Conservation (phyloP, 2,113 vertebrate species). For the Microtus richardsoni region DNA sequence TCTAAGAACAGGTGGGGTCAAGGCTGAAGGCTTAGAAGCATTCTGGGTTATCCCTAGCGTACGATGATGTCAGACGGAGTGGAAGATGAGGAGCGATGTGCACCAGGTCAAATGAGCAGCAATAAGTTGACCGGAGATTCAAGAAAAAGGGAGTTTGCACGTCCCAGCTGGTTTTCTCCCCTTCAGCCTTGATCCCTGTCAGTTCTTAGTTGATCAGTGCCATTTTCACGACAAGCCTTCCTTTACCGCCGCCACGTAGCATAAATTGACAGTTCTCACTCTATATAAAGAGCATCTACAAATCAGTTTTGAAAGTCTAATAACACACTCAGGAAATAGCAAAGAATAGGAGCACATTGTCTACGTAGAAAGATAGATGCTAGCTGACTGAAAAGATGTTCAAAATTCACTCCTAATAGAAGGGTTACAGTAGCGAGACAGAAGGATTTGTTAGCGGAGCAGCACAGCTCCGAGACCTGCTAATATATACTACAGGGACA, state of each 20-base stretch:
- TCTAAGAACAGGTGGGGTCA: neutral
- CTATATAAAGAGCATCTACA: neutral
- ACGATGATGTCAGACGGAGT: neutral
- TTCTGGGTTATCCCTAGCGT: neutral
- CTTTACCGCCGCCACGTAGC: neutral
- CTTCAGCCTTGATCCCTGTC: neutral
- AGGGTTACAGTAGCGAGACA: neutral
- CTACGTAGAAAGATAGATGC: conserved; percentile 13
- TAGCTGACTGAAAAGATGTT: neutral
- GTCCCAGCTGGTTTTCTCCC: neutral
- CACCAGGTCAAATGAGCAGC: neutral
- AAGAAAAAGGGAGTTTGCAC: neutral
- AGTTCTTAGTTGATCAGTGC: neutral
- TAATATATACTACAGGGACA: neutral
- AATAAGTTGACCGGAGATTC: neutral
- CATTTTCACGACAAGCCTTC: neutral
- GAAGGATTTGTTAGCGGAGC: neutral
- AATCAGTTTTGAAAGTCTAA: conserved; percentile 2
- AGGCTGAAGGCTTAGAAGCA: too few species aligned
- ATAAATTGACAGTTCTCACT: neutral
- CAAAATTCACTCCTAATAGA: neutral
- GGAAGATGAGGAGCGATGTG: neutral
- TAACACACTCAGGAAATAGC: neutral
- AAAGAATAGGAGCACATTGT: neutral
- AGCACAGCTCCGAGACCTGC: neutral